A percentile compares a stretch with the other conserved stretches of the same genome.
phyloP scores from a whole-genome alignment of 2,113 vertebrate species.

The Perognathus longimembris region DNA sequence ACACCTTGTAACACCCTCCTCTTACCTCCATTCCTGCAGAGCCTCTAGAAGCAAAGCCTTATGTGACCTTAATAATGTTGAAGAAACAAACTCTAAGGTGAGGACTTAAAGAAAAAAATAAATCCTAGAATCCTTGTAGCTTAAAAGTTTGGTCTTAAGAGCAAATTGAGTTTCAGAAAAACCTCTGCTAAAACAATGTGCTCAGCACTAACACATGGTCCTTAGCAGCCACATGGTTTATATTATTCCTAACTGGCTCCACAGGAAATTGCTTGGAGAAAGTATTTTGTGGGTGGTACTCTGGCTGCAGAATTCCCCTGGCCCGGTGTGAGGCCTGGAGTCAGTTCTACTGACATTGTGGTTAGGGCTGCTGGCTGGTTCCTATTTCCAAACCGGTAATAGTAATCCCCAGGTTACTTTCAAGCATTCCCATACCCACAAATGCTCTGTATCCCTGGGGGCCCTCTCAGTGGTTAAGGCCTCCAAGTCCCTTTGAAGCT shows the following conservation, averaged over 20 bases:
- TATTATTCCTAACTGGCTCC: slow-evolving; percentile 20
- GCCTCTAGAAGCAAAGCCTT: slow-evolving; percentile 72
- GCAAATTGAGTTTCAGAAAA: neutral
- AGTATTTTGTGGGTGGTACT: neutral
- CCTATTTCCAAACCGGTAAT: neutral
- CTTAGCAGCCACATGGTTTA: neutral
- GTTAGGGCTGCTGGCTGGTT: neutral
- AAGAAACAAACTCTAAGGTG: slow-evolving; percentile 79
- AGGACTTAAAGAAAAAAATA: slow-evolving; percentile 1
- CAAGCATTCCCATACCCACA: neutral
- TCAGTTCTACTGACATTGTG: neutral
- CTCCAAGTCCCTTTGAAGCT: neutral
- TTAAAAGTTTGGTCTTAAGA: neutral
- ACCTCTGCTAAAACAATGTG: neutral
- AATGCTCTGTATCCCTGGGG: rapidly evolving
- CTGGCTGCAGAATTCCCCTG: neutral
- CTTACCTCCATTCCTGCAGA: slow-evolving; percentile 39
- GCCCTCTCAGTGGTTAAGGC: neutral
- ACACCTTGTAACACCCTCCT: slow-evolving; percentile 51
- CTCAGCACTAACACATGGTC: neutral
- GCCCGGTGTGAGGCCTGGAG: neutral
- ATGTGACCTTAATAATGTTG: neutral
- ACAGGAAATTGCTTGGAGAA: slow-evolving; percentile 47
- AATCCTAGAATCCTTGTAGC: neutral
- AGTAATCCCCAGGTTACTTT: neutral